Conservation (phyloP, 2,797 vertebrate species). For the Syncerus caffer region DNA sequence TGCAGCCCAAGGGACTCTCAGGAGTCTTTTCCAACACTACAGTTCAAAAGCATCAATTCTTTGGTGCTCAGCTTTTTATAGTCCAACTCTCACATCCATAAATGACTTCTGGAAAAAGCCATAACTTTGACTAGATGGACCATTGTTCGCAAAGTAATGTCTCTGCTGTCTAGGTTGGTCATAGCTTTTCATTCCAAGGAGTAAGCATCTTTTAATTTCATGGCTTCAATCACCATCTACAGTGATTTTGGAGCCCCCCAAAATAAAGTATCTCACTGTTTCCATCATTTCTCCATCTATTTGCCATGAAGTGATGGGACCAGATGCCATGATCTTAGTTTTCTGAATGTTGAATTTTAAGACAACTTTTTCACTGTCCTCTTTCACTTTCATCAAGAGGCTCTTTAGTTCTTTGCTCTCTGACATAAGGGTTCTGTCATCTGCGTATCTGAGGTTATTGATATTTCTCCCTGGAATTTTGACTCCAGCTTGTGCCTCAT, state of each 20-base stretch:
- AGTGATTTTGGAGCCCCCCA: neutral
- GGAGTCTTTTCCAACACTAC: neutral
- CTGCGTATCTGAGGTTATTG: neutral
- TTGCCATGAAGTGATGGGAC: neutral
- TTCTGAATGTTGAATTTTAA: neutral
- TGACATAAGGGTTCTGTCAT: neutral
- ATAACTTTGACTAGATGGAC: neutral
- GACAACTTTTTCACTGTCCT: neutral
- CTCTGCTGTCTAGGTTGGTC: neutral
- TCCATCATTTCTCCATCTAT: neutral
- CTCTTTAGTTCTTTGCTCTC: neutral
- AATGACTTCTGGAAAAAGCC: neutral
- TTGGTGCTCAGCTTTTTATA: neutral
- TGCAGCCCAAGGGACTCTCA: neutral
- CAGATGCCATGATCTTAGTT: neutral
- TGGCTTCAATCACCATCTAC: neutral
- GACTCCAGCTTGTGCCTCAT: neutral
- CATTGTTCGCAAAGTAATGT: neutral
- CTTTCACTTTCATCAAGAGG: neutral
- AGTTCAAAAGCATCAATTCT: neutral
- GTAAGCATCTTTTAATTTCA: neutral
- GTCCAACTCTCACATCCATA: neutral
- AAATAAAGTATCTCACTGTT: neutral
- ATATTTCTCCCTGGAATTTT: neutral
- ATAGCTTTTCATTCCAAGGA: neutral